phyloP scores from a whole-genome alignment of 53 echinoderm and acorn worm genomes.

The Echinarachnius parma region DNA sequence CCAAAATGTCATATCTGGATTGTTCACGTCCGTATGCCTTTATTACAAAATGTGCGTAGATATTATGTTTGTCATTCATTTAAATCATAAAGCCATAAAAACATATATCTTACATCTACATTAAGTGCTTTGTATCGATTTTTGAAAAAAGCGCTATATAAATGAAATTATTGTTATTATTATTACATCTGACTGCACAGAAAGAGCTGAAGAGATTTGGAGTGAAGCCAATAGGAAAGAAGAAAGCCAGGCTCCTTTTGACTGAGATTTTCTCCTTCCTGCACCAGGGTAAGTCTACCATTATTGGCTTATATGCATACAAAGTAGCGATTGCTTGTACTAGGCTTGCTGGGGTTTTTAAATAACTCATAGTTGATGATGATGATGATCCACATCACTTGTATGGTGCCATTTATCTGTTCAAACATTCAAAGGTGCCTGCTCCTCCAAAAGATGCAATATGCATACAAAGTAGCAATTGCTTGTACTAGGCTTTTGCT shows the following conservation, averaged over 20 bases:
- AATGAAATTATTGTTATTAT: too few species aligned
- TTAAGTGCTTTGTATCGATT: too few species aligned
- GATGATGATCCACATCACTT: too few species aligned
- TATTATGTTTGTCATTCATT: neutral
- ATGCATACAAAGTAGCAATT: too few species aligned
- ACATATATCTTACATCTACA: too few species aligned
- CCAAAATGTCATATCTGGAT: neutral
- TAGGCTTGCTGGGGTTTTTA: too few species aligned
- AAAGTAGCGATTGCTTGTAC: too few species aligned
- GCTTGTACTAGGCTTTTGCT: too few species aligned
- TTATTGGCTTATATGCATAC: neutral
- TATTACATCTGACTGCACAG: conserved; percentile 47
- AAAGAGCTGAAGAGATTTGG: conserved; percentile 78
- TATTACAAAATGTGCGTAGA: neutral
- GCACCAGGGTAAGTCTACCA: conserved; percentile 83
- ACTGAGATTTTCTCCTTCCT: conserved; percentile 72
- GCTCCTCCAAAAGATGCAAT: neutral
- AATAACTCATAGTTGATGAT: too few species aligned
- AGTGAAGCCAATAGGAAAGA: conserved; percentile 75
- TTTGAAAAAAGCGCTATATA: too few species aligned
- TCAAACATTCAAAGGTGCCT: too few species aligned
- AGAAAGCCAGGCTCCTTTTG: conserved; percentile 72
- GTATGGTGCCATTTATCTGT: too few species aligned
- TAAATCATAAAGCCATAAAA: neutral
- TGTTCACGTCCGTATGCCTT: neutral